These are phyloP conservation scores for Ceratotherium simum DNA, from an alignment of 2,113 vertebrate species.

Conservation along the genomic window DNA sequence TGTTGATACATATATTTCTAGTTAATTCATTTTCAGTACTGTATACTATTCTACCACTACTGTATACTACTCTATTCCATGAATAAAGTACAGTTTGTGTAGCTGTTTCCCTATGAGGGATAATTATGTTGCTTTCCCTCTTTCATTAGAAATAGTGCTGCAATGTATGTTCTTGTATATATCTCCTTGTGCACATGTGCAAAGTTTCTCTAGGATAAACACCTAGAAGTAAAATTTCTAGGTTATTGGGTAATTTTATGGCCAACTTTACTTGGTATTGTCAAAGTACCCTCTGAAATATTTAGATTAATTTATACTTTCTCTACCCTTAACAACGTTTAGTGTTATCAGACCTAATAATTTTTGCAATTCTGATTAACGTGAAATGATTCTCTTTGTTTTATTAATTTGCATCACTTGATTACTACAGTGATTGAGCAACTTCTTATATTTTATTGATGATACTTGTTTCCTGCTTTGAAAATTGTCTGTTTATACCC, in stretches of 20 bases:
- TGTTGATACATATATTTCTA: background rate
- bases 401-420: background rate
- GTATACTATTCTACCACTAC: background rate
- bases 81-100: background rate
- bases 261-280: background rate
- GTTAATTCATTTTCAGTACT: background rate
- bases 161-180: background rate
- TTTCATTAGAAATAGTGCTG: background rate
- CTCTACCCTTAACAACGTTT: background rate
- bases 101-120: background rate
- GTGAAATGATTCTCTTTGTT: slow-evolving; percentile 22
- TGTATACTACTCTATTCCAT: background rate
- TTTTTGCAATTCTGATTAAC: background rate
- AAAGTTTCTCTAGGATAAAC: background rate
- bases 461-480: background rate
- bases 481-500: background rate
- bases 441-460: background rate
- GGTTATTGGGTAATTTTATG: background rate
- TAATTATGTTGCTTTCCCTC: background rate
- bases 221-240: background rate
- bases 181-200: background rate
- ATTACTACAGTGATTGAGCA: background rate
- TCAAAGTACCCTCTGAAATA: background rate
- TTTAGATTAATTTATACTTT: background rate
- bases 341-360: background rate